phyloP scores from a whole-genome alignment of 2,797 vertebrate species.

The Pseudochirops corinnae region DNA sequence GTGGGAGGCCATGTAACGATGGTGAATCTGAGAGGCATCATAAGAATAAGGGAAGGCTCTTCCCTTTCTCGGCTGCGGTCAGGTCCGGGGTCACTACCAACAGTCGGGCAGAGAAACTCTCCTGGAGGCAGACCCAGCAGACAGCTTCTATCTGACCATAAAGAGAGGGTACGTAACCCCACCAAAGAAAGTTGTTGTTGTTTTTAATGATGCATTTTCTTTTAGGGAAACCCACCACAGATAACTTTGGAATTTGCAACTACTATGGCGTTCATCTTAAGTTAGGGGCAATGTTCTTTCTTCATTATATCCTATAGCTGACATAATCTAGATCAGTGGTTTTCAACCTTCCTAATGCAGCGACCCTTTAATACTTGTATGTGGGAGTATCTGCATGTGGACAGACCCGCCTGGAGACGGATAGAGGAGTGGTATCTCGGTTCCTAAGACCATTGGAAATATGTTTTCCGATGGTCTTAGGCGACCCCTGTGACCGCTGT shows the following conservation, averaged over 20 bases:
- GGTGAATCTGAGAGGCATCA: background rate
- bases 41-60: background rate
- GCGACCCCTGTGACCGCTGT: too few species aligned
- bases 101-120: constrained; percentile 24
- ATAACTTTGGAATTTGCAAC: background rate
- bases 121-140: background rate
- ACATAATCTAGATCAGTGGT: background rate
- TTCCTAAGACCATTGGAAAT: too few species aligned
- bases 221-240: background rate
- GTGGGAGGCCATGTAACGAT: constrained; percentile 40
- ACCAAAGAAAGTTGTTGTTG: background rate
- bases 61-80: background rate
- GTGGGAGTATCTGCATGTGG: too few species aligned
- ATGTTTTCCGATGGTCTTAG: too few species aligned
- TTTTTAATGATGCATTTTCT: background rate
- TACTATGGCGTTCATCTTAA: background rate
- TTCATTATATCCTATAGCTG: background rate
- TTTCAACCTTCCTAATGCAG: too few species aligned
- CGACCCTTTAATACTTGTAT: too few species aligned
- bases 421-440: too few species aligned
- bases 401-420: too few species aligned
- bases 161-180: background rate
- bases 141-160: background rate
- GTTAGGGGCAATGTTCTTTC: background rate
- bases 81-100: background rate